Evolutionary conservation across 2,888 invertebrate genomes (phyloP), one percentile per base, ranked within the genome.

Genomic region (Meteorus colon): DNA sequence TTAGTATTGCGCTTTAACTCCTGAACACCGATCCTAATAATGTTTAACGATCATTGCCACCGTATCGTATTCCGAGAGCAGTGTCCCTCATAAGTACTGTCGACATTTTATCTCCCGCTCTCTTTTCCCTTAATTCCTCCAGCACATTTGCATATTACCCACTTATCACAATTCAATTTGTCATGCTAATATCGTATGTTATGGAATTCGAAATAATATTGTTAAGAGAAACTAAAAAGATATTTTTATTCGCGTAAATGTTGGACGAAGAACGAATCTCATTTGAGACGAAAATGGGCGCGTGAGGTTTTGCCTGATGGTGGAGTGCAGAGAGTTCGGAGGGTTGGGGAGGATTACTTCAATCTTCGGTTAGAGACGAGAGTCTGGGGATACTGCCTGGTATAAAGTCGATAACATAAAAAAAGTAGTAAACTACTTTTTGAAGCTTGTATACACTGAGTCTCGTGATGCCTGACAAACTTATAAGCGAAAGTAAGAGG

Each of bases 1-100:
- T 94, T 90, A 89, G 91, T 91, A 69, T 76, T 59, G 70, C 51
- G 14, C 60, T 73, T 74, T 65, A 67, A 69, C 77, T 67, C 48
- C 59, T 67, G 60, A 27, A 37, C 37, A 31, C 65, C 66, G 16
- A 59, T 66, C 70, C 66, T 76, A 76, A 76, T 76, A 76, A 72
- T 48, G 45, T 76, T 73, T 76, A 76, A 76, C 72, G 76, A 76
- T 76, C 72, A 68, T 72, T 76, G 76, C 72, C 48, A 60, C 67
- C 19, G 55, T 55, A 76, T 62, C 60, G 72, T 76, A 76, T 76
- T 72, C 62, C 67, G 72, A 41, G 37, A 67, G 37, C 74, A 74
- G 63, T 73, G 24, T 29, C 45, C 34, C 55, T 65, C 12, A 2
- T 69, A 31, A 69, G 51, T 34, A 69, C 48, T 69, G 31, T 70